Evolutionary conservation across 2,888 invertebrate species (phyloP), one percentile per base, ranked within the genome.

Genomic region (Acanthosoma haemorrhoidale): DNA sequence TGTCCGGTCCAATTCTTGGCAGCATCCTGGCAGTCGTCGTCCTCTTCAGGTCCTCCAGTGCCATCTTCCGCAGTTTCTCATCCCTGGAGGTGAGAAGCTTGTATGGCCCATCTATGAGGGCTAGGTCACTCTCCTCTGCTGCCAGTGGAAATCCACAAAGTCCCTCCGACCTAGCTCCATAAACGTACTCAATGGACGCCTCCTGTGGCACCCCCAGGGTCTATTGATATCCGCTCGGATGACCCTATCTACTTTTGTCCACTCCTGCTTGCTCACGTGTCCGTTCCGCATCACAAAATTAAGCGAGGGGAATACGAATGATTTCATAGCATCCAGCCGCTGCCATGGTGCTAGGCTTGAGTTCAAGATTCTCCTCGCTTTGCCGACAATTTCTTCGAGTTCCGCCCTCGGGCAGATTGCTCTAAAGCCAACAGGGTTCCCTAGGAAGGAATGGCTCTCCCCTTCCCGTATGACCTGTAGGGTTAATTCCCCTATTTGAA

Each of bases 31-130:
- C n/a, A n/a, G n/a, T n/a, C n/a, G 11, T 25, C 2, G 51, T 18
- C 43, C 8, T 13, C 13, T 13, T 31, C 5, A 67, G 67, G 15
- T 43, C n/a, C 5, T 13, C 5, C 5, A 39, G 5, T 16, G 64
- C 38, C 25, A 41, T n/a, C 15, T 15, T 4, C 4, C 2, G 34
- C 13, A 51, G 15, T 11, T n/a, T 2, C 13, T 32, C 8, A 39
- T 57, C 58, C n/a, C 31, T 31, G 11, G 64, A 60, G 13, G 70
- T 64, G 5, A 70, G 31, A 13, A 70, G 70, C 39, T 70, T 70
- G 15, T 66, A 70, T 2, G 60, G 58, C 13, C 21, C 16, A 18
- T 70, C 66, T 18, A 57, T 21, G 18, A 57, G 57, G 4, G 57
- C 57, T 15, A 57, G 13, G 57, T 57, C 57, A 25, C 57, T 57